Evolutionary conservation across 2,797 vertebrate genomes (phyloP), one percentile per base, ranked within the genome.

Genomic region (Bradypodion ventrale): DNA sequence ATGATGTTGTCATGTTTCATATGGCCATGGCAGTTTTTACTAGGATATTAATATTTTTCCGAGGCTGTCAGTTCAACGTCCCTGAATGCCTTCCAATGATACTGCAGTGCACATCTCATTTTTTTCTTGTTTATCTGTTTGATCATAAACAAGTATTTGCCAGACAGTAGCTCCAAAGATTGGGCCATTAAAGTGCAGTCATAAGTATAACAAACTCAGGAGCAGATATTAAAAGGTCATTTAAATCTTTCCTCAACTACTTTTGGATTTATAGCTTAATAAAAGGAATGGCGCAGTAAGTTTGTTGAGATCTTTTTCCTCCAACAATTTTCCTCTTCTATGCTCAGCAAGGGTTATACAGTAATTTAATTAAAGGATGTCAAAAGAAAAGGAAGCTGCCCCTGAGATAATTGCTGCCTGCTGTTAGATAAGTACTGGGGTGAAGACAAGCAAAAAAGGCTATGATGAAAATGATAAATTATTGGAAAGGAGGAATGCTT

Each of bases 361-460:
- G n/a, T n/a, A 86, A 86, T 92, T 93, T 94, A 94, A 94, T 94
- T 92, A 93, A 90, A 89, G 88, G 86, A 91, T 91, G 91, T 91
- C 92, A 92, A 72, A 91, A 86, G 86, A 92, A 89, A 35, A 23
- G 85, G 90, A 90, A 19, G 32, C 87, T 91, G 88, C 82, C 88
- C 70, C 86, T 0, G 1, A 91, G 89, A 91, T 89, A 91, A 91
- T 91, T 75, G 32, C 74, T 16, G 16, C 90, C 90, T 90, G 89
- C 89, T 93, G 90, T 89, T 83, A 81, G 83, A 90, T 91, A 89
- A 92, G 84, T 86, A 90, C 86, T 85, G 91, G 89, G 88, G 89
- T 89, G 88, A 91, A 86, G 91, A 87, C 86, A 88, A 81, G 90
- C 46, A 80, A 83, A 85, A 90, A 88, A 81, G 84, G 87, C 75